Evolutionary conservation across 2,113 vertebrate genomes (phyloP).

Genomic region (Eulacestoma nigropectus): DNA sequence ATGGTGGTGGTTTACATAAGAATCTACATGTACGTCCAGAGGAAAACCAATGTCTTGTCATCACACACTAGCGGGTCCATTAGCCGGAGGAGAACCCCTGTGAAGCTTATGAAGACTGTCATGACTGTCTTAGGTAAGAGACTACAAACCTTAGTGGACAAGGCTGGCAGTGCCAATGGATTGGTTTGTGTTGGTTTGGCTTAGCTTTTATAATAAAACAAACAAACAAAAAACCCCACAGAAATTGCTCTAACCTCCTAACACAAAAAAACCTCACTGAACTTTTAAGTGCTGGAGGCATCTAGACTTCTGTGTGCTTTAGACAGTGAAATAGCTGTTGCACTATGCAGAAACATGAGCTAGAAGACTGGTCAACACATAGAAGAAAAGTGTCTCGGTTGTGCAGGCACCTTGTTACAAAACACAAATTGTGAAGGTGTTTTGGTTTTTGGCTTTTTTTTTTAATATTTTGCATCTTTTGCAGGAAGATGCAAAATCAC

Average conservation of each 20-base stretch:
- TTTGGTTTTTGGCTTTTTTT: neutral
- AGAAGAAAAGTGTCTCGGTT: neutral
- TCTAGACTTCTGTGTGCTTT: neutral
- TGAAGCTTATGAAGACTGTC: slow-evolving; percentile 98
- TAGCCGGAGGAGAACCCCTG: slow-evolving; percentile 86
- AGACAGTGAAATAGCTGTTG: neutral
- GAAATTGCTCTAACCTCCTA: neutral
- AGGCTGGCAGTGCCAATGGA: neutral
- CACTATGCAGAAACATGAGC: neutral
- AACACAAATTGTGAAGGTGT: neutral
- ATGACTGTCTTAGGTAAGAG: slow-evolving; percentile 93
- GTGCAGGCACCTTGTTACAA: neutral
- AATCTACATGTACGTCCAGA: slow-evolving; percentile 93
- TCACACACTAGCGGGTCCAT: slow-evolving; percentile 86
- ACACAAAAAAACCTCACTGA: neutral
- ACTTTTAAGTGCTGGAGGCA: neutral
- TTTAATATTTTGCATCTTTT: no score
- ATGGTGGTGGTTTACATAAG: slow-evolving; percentile 91
- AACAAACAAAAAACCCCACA: neutral
- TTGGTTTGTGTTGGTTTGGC: neutral
- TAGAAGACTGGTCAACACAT: fast-evolving
- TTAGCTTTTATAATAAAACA: neutral
- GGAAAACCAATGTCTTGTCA: slow-evolving; percentile 83
- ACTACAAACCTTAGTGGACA: neutral
- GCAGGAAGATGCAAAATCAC: neutral